Conservation (phyloP, 2,113 vertebrate genomes). For the Grantiella picta region DNA sequence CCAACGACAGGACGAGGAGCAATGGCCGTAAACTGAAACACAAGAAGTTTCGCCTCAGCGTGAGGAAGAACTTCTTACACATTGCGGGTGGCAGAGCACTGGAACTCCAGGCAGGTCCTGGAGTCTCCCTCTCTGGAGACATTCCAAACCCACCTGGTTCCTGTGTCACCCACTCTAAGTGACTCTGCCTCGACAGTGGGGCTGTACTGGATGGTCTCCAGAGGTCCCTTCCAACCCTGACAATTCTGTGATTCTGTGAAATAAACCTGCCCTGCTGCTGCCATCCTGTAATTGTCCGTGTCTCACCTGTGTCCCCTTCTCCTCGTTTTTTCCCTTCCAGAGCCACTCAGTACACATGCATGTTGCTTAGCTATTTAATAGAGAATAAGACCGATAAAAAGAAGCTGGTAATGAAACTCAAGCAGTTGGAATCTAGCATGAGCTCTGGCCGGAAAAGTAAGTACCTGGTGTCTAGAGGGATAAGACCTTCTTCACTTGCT, state of each 20-base stretch:
- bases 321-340: constrained; percentile 77
- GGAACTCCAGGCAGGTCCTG: neutral
- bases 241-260: neutral
- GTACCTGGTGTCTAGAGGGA: constrained; percentile 65
- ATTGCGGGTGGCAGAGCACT: neutral
- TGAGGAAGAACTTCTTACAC: neutral
- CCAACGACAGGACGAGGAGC: neutral
- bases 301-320: constrained; percentile 40
- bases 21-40: neutral
- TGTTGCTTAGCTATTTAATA: constrained; percentile 85
- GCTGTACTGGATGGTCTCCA: neutral
- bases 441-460: constrained; percentile 93
- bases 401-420: constrained; percentile 81
- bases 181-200: neutral
- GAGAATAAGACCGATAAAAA: constrained; percentile 75
- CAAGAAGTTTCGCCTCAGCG: neutral
- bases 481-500: neutral
- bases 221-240: neutral
- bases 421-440: constrained; percentile 86
- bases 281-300: neutral
- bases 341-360: constrained; percentile 90
- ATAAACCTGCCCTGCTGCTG: neutral
- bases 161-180: neutral
- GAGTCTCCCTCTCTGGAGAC: neutral
- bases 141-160: neutral